Evolutionary conservation across 2,797 vertebrate species (phyloP).

Genomic region (Pangasius krempfi): DNA sequence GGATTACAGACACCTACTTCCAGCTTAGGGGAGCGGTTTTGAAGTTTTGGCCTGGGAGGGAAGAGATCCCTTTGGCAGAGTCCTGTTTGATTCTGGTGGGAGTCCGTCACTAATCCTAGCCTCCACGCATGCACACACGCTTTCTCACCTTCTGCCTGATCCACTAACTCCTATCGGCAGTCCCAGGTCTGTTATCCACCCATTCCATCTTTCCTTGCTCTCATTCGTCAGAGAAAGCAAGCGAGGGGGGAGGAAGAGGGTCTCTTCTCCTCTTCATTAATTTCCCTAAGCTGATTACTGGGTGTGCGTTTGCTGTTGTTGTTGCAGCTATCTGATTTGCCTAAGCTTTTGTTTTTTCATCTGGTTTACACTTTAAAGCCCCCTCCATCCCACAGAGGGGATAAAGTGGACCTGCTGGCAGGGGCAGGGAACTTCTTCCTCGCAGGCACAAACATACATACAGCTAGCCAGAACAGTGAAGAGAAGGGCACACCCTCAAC

Average conservation of each 20-base stretch:
- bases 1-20: conserved; percentile 86
- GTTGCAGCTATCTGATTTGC: conserved; percentile 98
- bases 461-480: conserved; percentile 58
- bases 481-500: conserved; percentile 66
- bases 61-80: conserved; percentile 86
- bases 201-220: conserved; percentile 43
- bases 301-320: conserved; percentile 96
- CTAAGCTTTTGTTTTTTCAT: conserved; percentile 99
- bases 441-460: conserved; percentile 59
- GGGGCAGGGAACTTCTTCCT: conserved; percentile 66
- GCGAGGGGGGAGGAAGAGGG: conserved; percentile 67
- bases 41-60: conserved; percentile 82
- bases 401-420: conserved; percentile 88
- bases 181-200: conserved; percentile 75
- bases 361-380: conserved; percentile 99
- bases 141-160: conserved; percentile 93
- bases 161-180: conserved; percentile 86
- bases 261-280: conserved; percentile 88
- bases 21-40: conserved; percentile 83
- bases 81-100: conserved; percentile 89
- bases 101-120: conserved; percentile 88
- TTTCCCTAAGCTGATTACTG: conserved; percentile 99
- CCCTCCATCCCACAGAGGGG: conserved; percentile 82
- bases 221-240: conserved; percentile 42
- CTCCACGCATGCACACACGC: conserved; percentile 61